Evolutionary conservation across 1,140 invertebrate genomes (phyloP).

Genomic region (Acyrthosiphon pisum): DNA sequence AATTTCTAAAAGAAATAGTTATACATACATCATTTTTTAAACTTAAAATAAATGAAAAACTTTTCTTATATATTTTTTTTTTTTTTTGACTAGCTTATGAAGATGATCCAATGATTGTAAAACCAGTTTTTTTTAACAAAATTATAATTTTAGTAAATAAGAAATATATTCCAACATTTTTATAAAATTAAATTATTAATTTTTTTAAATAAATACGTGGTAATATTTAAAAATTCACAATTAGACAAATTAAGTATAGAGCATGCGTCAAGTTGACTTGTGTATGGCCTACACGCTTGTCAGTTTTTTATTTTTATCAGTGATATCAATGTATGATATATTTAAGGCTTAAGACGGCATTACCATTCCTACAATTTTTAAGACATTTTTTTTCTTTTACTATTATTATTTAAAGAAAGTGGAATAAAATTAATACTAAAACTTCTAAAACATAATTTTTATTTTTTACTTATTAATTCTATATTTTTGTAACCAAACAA

Average conservation of each 20-base stretch:
- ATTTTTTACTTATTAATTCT: slow-evolving; percentile 42
- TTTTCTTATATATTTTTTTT: not conserved
- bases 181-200: slow-evolving; percentile 1
- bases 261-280: not conserved
- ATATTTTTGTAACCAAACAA: slow-evolving; percentile 44
- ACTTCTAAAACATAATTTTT: slow-evolving; percentile 13
- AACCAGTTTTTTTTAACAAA: slow-evolving; percentile 25
- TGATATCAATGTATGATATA: slow-evolving; percentile 7
- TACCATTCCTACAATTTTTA: slow-evolving; percentile 37
- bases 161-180: not conserved
- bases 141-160: not conserved
- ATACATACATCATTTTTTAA: not conserved
- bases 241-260: not conserved
- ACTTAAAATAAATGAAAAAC: not conserved
- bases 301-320: not conserved
- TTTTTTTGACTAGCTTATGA: not conserved
- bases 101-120: not conserved
- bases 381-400: slow-evolving; percentile 20
- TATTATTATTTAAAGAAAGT: slow-evolving; percentile 19
- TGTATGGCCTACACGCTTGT: not conserved
- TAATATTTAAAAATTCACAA: not conserved
- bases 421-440: slow-evolving; percentile 15
- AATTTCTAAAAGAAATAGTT: not conserved
- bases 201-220: not conserved
- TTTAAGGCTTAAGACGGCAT: slow-evolving; percentile 22